These are phyloP conservation scores for Pelusios castaneus DNA, from an alignment of 2,113 vertebrate species.

Conservation along the genomic window DNA sequence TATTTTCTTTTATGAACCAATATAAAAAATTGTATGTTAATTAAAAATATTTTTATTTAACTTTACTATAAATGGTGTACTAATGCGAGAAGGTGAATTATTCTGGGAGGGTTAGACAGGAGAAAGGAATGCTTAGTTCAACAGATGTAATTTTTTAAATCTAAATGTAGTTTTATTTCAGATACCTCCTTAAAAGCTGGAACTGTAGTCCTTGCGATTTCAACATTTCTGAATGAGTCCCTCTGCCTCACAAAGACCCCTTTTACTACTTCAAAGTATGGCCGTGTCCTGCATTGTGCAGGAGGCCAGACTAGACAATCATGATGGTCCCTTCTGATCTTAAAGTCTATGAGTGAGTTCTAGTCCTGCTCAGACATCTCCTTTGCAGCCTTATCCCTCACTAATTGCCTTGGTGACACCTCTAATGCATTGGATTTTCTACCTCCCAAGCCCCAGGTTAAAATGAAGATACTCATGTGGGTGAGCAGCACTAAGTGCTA, in stretches of 20 bases:
- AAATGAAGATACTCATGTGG: too few species aligned
- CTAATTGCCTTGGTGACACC: not conserved
- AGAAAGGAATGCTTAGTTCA: not conserved
- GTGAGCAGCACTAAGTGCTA: too few species aligned
- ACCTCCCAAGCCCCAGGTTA: too few species aligned
- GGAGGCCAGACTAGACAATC: too few species aligned
- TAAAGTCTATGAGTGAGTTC: not conserved
- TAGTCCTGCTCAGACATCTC: not conserved
- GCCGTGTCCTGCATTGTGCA: too few species aligned
- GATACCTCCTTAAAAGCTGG: not conserved
- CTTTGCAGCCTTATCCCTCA: too few species aligned
- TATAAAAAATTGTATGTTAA: too few species aligned
- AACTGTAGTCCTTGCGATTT: not conserved
- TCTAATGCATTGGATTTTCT: not conserved
- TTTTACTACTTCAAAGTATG: not conserved
- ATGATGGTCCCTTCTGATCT: too few species aligned
- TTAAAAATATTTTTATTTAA: too few species aligned
- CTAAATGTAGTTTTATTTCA: not conserved
- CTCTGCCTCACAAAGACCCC: slow-evolving; percentile 26
- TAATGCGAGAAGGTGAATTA: not conserved
- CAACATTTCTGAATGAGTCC: slow-evolving; percentile 3
- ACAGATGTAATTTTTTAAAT: not conserved
- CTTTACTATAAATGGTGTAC: too few species aligned
- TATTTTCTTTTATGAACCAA: not conserved
- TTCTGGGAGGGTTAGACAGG: not conserved